A percentile compares a stretch with the other conserved stretches of the same genome.
Conservation (phyloP, 2,113 vertebrate species). For the Antennarius striatus region DNA sequence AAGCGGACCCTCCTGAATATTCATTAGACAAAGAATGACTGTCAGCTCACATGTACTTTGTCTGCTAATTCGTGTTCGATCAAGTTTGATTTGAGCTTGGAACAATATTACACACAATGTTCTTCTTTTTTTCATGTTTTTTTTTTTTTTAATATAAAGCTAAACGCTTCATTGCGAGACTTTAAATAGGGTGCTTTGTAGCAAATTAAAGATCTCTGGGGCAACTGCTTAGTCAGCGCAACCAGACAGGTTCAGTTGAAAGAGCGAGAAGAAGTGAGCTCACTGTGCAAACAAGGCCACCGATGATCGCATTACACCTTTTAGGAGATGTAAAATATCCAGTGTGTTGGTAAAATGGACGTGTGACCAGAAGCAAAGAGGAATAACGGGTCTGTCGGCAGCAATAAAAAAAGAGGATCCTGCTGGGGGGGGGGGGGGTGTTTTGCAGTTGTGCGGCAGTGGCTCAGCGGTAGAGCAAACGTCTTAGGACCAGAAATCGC, state of each 20-base stretch:
- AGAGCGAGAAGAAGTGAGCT: slow-evolving; percentile 11
- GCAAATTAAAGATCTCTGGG: slow-evolving; percentile 4
- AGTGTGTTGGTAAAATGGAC: too few relatives aligned
- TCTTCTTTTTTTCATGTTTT: not conserved
- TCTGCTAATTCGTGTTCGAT: slow-evolving; percentile 30
- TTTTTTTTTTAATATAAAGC: too few relatives aligned
- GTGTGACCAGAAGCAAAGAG: too few relatives aligned
- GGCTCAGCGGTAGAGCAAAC: too few relatives aligned
- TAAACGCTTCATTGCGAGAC: not conserved
- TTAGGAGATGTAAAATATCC: too few relatives aligned
- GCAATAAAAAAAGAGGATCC: too few relatives aligned
- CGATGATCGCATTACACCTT: not conserved
- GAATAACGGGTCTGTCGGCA: too few relatives aligned
- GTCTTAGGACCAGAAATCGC: too few relatives aligned
- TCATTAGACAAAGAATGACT: slow-evolving; percentile 55
- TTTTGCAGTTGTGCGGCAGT: too few relatives aligned
- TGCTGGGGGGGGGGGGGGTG: too few relatives aligned
- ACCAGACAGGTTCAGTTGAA: slow-evolving; percentile 13
- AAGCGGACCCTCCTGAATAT: slow-evolving; percentile 65
- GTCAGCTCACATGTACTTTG: slow-evolving; percentile 24
- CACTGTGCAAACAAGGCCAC: slow-evolving; percentile 5
- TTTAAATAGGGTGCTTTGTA: slow-evolving; percentile 1
- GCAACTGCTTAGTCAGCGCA: slow-evolving; percentile 21
- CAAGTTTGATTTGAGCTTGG: slow-evolving; percentile 28
- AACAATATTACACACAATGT: slow-evolving; percentile 18